phyloP scores from a whole-genome alignment of 2,113 vertebrate genomes.

The Haemorhous mexicanus region DNA sequence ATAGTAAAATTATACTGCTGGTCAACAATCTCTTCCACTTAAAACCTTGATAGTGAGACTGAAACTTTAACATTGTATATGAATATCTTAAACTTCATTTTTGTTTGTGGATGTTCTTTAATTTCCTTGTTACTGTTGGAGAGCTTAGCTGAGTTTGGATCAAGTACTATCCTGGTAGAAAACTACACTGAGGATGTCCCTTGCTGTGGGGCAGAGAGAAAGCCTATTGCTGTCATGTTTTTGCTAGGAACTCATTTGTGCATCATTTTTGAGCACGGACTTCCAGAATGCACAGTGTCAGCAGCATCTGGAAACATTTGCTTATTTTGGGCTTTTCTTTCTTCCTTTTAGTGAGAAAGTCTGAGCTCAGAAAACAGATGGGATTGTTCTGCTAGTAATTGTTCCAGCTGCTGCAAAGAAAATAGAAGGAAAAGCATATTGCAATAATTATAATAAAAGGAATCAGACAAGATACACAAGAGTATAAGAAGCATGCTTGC shows the following conservation, averaged over 20 bases:
- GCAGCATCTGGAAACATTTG: neutral
- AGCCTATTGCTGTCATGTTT: neutral
- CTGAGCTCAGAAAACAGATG: constrained; percentile 72
- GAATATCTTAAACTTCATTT: constrained; percentile 64
- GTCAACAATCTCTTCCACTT: neutral
- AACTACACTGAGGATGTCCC: neutral
- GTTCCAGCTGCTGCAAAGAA: constrained; percentile 79
- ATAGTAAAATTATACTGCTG: neutral
- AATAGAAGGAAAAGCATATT: constrained; percentile 20
- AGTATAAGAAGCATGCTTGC: constrained; percentile 17
- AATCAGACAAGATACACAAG: constrained; percentile 5
- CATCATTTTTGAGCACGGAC: neutral
- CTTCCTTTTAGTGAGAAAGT: constrained; percentile 48
- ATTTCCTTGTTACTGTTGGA: neutral
- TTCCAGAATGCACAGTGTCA: neutral
- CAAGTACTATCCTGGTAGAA: neutral
- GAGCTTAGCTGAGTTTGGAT: neutral
- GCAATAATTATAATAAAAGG: constrained; percentile 25
- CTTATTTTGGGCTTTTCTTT: neutral
- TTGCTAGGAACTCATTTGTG: neutral
- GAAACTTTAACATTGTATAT: constrained; percentile 60
- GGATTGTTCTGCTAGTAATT: constrained; percentile 77
- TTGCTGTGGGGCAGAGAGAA: neutral
- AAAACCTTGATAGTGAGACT: neutral
- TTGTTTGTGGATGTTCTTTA: neutral